Conservation (phyloP, 2,113 vertebrate species). For the Microcebus jonahi region DNA sequence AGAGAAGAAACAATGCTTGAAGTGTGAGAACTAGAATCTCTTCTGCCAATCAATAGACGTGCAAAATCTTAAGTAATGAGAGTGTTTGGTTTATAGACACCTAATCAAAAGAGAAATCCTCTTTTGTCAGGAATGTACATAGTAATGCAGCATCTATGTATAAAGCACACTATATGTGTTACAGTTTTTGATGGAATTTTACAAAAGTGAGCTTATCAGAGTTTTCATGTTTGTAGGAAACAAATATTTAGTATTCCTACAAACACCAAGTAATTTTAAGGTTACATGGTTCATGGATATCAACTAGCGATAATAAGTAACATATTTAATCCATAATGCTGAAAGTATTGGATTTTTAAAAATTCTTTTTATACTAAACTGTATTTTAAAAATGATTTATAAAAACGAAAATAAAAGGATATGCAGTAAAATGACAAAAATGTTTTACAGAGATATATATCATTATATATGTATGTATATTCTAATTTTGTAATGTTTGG, state of each 20-base stretch:
- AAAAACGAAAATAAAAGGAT: not conserved
- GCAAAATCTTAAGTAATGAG: not conserved
- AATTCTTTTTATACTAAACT: not conserved
- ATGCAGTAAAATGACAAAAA: not conserved
- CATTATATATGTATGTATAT: not conserved
- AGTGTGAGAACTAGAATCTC: not conserved
- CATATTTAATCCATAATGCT: not conserved
- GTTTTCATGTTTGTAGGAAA: not conserved
- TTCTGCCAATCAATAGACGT: not conserved
- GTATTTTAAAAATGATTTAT: not conserved
- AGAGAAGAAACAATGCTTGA: not conserved
- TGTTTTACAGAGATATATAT: not conserved
- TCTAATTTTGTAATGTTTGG: not conserved
- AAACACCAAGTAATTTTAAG: not conserved
- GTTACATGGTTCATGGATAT: not conserved
- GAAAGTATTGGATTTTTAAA: not conserved
- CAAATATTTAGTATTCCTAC: not conserved
- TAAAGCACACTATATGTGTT: not conserved
- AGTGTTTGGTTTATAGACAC: not conserved
- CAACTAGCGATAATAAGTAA: not conserved
- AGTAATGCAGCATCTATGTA: not conserved
- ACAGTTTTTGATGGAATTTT: not conserved
- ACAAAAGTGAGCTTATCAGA: not conserved
- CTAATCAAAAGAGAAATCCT: not conserved
- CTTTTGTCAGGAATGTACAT: not conserved